A percentile compares a stretch with the other conserved stretches of the same genome.
Evolutionary conservation across 2,888 invertebrate genomes (phyloP).

Genomic region (Hyles lineata): DNA sequence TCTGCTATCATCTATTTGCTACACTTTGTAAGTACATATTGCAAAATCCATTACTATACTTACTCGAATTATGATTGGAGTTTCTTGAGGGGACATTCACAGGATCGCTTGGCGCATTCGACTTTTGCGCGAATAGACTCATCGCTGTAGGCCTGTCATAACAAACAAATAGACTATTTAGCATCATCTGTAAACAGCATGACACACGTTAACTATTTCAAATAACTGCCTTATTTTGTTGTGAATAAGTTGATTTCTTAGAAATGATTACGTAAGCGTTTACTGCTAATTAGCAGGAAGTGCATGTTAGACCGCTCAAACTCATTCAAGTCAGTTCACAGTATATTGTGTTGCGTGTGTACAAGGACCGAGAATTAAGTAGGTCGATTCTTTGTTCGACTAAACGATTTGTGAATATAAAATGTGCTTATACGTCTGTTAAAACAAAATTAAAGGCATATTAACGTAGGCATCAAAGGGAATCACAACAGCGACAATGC

Average conservation of each 20-base stretch:
- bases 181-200: background rate
- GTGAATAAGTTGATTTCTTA: background rate
- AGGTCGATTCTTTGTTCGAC: too few species aligned
- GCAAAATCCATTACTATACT: conserved; percentile 40
- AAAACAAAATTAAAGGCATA: too few species aligned
- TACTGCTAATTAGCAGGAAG: background rate
- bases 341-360: background rate
- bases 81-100: conserved; percentile 85
- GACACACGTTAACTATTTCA: conserved; percentile 1
- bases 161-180: background rate
- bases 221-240: background rate
- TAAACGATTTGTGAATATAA: too few species aligned
- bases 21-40: too few species aligned
- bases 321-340: background rate
- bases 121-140: conserved; percentile 86
- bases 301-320: background rate
- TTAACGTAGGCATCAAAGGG: too few species aligned
- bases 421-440: too few species aligned
- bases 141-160: conserved; percentile 85
- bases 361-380: too few species aligned
- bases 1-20: too few species aligned
- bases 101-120: conserved; percentile 86
- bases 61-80: conserved; percentile 63
- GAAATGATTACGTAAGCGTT: background rate
- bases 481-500: too few species aligned